Conservation (phyloP, 2,113 vertebrate species). For the Labrus mixtus region DNA sequence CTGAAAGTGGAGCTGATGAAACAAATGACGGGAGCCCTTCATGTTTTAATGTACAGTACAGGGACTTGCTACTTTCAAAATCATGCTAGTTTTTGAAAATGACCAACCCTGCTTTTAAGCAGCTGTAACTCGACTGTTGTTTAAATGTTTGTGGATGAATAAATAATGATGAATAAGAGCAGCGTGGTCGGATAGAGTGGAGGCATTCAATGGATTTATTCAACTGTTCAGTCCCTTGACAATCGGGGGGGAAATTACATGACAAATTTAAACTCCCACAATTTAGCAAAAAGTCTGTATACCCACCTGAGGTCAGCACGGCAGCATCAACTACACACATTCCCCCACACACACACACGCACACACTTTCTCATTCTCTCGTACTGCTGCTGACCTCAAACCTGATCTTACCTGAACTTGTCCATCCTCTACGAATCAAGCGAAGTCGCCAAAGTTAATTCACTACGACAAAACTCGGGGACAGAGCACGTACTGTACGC, state of each 20-base stretch:
- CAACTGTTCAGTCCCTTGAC: slow-evolving; percentile 80
- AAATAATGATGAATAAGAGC: not conserved
- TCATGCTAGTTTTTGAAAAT: too few species aligned
- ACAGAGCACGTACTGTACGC: slow-evolving; percentile 24
- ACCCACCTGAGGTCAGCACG: slow-evolving; percentile 73
- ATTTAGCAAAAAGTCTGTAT: slow-evolving; percentile 65
- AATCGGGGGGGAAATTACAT: slow-evolving; percentile 66
- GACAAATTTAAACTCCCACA: slow-evolving; percentile 66
- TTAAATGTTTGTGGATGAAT: not conserved
- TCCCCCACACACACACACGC: not conserved
- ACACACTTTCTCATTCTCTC: slow-evolving; percentile 6
- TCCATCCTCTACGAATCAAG: slow-evolving; percentile 74
- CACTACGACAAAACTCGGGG: slow-evolving; percentile 52
- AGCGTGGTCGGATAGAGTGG: not conserved
- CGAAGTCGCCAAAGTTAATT: slow-evolving; percentile 46
- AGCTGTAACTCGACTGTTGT: too few species aligned
- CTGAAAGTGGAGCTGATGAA: slow-evolving; percentile 25
- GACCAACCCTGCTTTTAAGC: too few species aligned
- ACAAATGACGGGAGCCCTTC: slow-evolving; percentile 32
- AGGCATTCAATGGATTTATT: slow-evolving; percentile 82
- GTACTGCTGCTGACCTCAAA: slow-evolving; percentile 50
- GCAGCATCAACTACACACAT: slow-evolving; percentile 5
- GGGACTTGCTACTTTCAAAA: too few species aligned
- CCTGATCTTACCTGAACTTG: slow-evolving; percentile 82
- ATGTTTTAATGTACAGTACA: slow-evolving; percentile 22